Conservation (phyloP, 2,888 invertebrate genomes). For the Dorcus parallelipipedus region DNA sequence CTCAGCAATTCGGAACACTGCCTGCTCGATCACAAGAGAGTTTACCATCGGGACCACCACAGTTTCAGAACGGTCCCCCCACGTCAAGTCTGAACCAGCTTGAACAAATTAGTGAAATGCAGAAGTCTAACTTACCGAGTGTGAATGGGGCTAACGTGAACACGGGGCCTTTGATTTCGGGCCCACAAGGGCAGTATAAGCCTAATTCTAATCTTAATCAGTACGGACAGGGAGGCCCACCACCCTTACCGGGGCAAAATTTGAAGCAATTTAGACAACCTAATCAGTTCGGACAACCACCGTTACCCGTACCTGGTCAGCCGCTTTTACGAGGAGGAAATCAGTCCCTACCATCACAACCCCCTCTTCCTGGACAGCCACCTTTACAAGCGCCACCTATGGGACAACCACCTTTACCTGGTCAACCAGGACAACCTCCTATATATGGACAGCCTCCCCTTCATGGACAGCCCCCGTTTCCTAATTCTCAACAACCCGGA, state of each 20-base stretch:
- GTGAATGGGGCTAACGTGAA: neutral
- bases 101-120: neutral
- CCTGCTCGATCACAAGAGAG: constrained; percentile 11
- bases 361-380: constrained; percentile 13
- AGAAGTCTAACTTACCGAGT: neutral
- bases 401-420: constrained; percentile 16
- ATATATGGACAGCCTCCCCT: constrained; percentile 21
- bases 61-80: neutral
- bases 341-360: constrained; percentile 6
- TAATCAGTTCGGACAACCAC: neutral
- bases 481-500: constrained; percentile 10
- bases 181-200: too few relatives aligned
- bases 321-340: neutral
- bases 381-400: constrained; percentile 10
- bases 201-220: neutral
- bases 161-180: neutral
- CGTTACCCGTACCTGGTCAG: neutral
- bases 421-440: constrained; percentile 20
- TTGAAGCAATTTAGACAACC: neutral
- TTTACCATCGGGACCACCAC: too few relatives aligned
- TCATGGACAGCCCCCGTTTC: constrained; percentile 4
- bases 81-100: neutral
- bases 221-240: neutral
- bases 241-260: neutral
- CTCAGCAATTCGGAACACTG: constrained; percentile 11